A percentile compares a stretch with the other conserved stretches of the same genome.
phyloP scores from a whole-genome alignment of 2,113 vertebrate genomes.

The Pseudois nayaur region DNA sequence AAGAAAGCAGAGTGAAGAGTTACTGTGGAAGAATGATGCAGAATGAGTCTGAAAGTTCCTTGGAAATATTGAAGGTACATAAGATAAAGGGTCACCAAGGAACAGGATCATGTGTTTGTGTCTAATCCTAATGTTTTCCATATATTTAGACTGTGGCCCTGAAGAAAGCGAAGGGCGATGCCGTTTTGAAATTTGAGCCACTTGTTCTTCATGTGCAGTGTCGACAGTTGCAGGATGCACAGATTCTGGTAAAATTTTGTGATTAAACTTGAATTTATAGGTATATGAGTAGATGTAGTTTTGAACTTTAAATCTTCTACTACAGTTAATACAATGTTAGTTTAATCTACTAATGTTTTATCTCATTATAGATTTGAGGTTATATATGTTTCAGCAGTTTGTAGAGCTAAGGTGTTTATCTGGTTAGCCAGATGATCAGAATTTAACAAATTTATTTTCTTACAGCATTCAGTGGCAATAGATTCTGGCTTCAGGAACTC shows the following conservation, averaged over 20 bases:
- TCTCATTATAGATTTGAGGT: background rate
- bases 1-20: background rate
- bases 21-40: background rate
- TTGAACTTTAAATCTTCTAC: background rate
- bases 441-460: conserved; percentile 43
- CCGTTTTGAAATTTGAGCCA: conserved; percentile 92
- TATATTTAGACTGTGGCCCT: conserved; percentile 82
- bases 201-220: conserved; percentile 95
- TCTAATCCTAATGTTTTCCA: background rate
- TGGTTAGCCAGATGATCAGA: background rate
- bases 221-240: conserved; percentile 86
- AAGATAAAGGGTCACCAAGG: background rate
- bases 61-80: background rate
- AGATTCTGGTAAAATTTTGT: conserved; percentile 86
- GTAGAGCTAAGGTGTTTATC: background rate
- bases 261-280: background rate
- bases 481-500: conserved; percentile 96
- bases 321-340: background rate
- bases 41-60: background rate
- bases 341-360: background rate
- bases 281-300: background rate
- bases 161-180: conserved; percentile 79
- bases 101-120: background rate
- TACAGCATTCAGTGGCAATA: conserved; percentile 88
- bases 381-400: background rate